These are phyloP conservation scores for Arctia plantaginis DNA, from an alignment of 2,888 invertebrate genomes.

Conservation along the genomic window DNA sequence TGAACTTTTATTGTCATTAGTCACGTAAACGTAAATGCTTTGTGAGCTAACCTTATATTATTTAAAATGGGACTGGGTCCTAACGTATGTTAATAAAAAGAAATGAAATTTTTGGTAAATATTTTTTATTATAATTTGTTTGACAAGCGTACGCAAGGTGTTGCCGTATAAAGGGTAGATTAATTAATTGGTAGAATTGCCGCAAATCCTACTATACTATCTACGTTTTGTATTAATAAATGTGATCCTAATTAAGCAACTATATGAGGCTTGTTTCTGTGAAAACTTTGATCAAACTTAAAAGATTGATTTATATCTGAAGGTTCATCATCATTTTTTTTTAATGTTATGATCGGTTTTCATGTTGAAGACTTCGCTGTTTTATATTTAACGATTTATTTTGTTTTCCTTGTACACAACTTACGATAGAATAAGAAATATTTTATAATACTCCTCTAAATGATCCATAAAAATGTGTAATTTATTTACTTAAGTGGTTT, in stretches of 20 bases:
- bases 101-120: neutral
- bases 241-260: neutral
- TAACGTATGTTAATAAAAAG: neutral
- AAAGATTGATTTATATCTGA: slow-evolving; percentile 13
- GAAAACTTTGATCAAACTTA: neutral
- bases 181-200: neutral
- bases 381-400: neutral
- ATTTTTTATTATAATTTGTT: neutral
- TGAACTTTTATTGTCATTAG: no score
- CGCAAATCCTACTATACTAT: neutral
- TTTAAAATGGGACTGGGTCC: neutral
- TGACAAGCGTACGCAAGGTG: neutral
- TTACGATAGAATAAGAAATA: neutral
- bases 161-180: neutral
- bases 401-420: neutral
- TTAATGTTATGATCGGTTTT: neutral
- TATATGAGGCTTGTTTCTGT: neutral
- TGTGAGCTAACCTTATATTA: no score
- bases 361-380: neutral
- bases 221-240: neutral
- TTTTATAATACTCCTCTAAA: neutral
- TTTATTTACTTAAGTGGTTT: neutral
- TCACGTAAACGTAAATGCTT: no score
- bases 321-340: neutral
- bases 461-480: neutral